Evolutionary conservation across 2,797 vertebrate genomes (phyloP).

Genomic region (Furcifer pardalis): DNA sequence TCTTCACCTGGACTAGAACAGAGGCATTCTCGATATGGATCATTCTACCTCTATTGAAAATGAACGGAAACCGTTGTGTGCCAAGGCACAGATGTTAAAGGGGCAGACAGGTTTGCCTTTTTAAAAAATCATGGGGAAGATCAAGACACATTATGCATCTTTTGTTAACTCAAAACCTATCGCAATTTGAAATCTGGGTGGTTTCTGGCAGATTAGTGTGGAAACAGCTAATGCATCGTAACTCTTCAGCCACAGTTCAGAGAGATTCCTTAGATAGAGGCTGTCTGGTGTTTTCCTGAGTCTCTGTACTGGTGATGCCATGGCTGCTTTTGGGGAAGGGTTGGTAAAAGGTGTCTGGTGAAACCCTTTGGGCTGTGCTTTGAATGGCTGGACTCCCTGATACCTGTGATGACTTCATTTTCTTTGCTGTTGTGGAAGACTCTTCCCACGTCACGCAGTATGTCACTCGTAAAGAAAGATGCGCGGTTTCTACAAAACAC

Average conservation of each 20-base stretch:
- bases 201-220: constrained; percentile 33
- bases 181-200: constrained; percentile 45
- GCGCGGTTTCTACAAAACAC: too few relatives aligned
- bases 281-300: background rate
- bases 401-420: background rate
- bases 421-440: too few relatives aligned
- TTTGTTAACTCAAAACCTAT: constrained; percentile 24
- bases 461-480: too few relatives aligned
- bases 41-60: constrained; percentile 75
- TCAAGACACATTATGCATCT: constrained; percentile 46
- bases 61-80: constrained; percentile 68
- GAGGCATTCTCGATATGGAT: constrained; percentile 69
- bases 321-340: too few relatives aligned
- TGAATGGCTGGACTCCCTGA: background rate
- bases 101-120: constrained; percentile 69
- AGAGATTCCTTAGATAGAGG: background rate
- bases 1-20: constrained; percentile 31
- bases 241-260: background rate
- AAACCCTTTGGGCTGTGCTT: background rate
- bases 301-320: too few relatives aligned
- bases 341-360: background rate
- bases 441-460: too few relatives aligned
- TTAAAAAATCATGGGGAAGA: constrained; percentile 58
- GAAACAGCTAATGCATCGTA: constrained; percentile 27
- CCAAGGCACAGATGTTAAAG: constrained; percentile 80